Evolutionary conservation across 2,888 invertebrate species (phyloP).

Genomic region (Phortica magna): DNA sequence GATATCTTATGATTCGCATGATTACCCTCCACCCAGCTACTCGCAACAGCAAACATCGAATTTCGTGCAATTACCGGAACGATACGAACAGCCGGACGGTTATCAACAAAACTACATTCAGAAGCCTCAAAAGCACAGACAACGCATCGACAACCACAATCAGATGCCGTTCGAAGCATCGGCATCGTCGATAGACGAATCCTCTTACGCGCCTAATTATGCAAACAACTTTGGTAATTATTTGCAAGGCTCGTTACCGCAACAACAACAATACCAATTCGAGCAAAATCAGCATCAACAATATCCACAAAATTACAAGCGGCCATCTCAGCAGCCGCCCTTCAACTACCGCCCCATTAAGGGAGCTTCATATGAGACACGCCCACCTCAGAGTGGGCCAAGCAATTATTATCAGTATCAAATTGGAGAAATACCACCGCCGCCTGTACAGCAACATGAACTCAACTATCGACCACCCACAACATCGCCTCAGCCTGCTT

Average conservation of each 20-base stretch:
- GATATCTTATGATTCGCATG: conserved; percentile 75
- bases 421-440: conserved; percentile 71
- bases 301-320: conserved; percentile 33
- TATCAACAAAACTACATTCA: conserved; percentile 47
- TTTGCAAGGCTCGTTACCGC: conserved; percentile 61
- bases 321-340: conserved; percentile 1
- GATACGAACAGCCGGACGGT: conserved; percentile 37
- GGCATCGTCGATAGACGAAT: conserved; percentile 50
- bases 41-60: conserved; percentile 63
- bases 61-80: conserved; percentile 55
- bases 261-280: conserved; percentile 48
- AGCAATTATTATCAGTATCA: conserved; percentile 73
- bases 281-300: conserved; percentile 16
- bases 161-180: conserved; percentile 53
- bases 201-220: conserved; percentile 67
- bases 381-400: conserved; percentile 3
- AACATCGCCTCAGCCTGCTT: conserved; percentile 37
- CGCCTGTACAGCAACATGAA: conserved; percentile 47
- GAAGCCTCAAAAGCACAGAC: conserved; percentile 54
- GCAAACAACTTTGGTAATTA: conserved; percentile 76
- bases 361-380: background rate
- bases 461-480: conserved; percentile 55
- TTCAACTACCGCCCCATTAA: background rate
- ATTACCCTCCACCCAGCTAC: conserved; percentile 75
- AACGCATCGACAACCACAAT: conserved; percentile 58